phyloP scores from a whole-genome alignment of 2,797 vertebrate genomes.

The Okamejei kenojei region DNA sequence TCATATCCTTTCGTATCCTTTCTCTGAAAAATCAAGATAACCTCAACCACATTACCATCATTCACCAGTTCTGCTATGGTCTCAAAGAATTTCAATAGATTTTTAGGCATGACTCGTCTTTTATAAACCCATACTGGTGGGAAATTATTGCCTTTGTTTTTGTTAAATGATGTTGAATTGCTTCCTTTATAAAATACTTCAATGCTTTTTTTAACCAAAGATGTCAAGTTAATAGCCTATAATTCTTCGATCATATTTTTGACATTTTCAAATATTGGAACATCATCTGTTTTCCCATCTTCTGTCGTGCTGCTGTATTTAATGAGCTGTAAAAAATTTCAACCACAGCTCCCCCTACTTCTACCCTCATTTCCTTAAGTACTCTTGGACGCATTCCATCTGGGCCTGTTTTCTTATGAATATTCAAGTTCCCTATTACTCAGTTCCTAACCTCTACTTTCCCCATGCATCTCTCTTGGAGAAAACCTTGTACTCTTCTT shows the following conservation, averaged over 20 bases:
- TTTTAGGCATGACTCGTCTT: constrained; percentile 29
- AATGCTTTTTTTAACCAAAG: constrained; percentile 8
- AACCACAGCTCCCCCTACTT: constrained; percentile 32
- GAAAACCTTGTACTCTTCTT: not conserved
- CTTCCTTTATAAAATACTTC: constrained; percentile 34
- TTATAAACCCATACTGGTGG: constrained; percentile 23
- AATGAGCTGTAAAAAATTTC: constrained; percentile 37
- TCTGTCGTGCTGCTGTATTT: constrained; percentile 21
- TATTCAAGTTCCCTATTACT: constrained; percentile 32
- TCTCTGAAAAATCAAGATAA: not conserved
- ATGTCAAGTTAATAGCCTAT: constrained; percentile 36
- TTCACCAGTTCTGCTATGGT: not conserved
- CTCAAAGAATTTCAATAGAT: constrained; percentile 29
- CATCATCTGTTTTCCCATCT: constrained; percentile 17
- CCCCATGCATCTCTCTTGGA: not conserved
- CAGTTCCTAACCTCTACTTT: constrained; percentile 29
- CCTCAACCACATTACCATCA: constrained; percentile 15
- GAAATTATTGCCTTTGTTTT: constrained; percentile 32
- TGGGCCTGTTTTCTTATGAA: constrained; percentile 37
- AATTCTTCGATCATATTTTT: constrained; percentile 35
- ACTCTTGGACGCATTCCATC: constrained; percentile 37
- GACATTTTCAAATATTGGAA: constrained; percentile 30
- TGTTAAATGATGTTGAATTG: constrained; percentile 36
- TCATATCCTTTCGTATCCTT: not conserved
- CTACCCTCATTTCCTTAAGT: constrained; percentile 38